Base-by-base conservation (phyloP, 23 tunicate genomes). In the Botrylloides violaceus region DNA sequence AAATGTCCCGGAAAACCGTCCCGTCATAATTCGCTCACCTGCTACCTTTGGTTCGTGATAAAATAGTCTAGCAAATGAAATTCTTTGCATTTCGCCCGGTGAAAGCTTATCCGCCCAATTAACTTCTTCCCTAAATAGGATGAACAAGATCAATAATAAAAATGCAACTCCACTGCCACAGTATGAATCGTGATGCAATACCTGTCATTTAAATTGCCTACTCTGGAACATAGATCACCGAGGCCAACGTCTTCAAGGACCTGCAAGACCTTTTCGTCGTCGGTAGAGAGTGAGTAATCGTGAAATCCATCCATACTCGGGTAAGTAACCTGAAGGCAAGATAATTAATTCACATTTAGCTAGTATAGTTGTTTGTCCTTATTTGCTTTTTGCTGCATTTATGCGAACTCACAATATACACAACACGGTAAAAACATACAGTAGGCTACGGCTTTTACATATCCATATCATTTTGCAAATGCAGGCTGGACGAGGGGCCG, bases 81-180 rank as follows among this genome's bases (percentile, higher is more conserved):
- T 66, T 3, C 90, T 72, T 49, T 90, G 97, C 64, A 78, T 71
- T 83, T 90, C 97, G 23, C 97, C 97, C 9, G 83, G 84, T 19
- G 97, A 90, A 27, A 90, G 66, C 66, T 76, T 83, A 49, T 90
- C 83, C 21, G 79, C 47, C 97, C 97, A 90, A 58, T 90, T 83
- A 18, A 78, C 57, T 23, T 43, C 57, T 35, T 68, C 57, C 35
- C 70, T 63, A n/a, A n/a, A n/a, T n/a, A n/a, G n/a, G n/a, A n/a
- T n/a, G n/a, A n/a, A n/a, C n/a, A n/a, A n/a, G n/a, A n/a, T n/a
- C n/a, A n/a, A n/a, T n/a, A n/a, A n/a, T n/a, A n/a, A n/a, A n/a
- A n/a, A n/a, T n/a, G n/a, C n/a, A n/a, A n/a, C n/a, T 43, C 9
- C 15, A 43, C 15, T 43, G 15, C 53, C 53, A 43, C 9, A 9